These are phyloP conservation scores for Dromiciops gliroides DNA, from an alignment of 2,113 vertebrate genomes.

Conservation along the genomic window DNA sequence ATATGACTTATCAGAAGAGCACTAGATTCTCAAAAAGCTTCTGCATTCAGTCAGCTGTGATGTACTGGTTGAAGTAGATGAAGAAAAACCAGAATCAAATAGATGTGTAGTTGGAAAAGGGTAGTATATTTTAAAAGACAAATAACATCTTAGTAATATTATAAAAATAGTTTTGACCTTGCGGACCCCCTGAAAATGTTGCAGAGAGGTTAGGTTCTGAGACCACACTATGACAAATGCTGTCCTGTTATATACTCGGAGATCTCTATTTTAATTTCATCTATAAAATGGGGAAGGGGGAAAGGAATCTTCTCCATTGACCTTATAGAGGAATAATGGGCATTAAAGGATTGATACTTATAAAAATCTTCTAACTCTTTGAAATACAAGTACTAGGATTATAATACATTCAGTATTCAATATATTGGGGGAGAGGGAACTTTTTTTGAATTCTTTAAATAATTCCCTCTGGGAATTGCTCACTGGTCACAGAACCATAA, in stretches of 20 bases:
- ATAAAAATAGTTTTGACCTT: not conserved
- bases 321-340: not conserved
- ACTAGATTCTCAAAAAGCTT: not conserved
- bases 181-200: not conserved
- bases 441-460: not conserved
- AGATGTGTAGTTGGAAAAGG: not conserved
- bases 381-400: not conserved
- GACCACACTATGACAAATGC: not conserved
- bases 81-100: not conserved
- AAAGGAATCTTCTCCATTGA: not conserved
- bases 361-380: not conserved
- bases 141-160: not conserved
- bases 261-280: not conserved
- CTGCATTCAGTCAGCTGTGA: not conserved
- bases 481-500: not conserved
- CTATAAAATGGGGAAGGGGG: not conserved
- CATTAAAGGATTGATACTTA: not conserved
- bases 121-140: not conserved
- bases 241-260: not conserved
- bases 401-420: not conserved
- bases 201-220: not conserved
- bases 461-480: not conserved
- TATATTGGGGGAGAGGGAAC: not conserved
- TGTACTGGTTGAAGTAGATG: not conserved
- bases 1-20: not conserved